Conservation (phyloP, 2,113 vertebrate genomes). For the Grantiella picta region DNA sequence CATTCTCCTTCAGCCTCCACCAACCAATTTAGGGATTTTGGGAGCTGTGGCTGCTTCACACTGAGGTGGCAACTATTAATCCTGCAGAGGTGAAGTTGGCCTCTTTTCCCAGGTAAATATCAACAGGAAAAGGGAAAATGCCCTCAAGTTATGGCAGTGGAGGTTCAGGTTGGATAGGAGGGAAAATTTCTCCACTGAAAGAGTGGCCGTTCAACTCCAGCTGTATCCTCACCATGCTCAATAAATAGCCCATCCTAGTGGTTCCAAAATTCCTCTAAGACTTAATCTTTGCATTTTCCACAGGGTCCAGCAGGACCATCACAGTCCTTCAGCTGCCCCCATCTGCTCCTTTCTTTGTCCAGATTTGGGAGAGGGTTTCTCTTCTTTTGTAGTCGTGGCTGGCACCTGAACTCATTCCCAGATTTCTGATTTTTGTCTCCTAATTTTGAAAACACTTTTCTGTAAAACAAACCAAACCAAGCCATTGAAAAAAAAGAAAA, state of each 20-base stretch:
- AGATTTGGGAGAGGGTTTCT: not conserved
- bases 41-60: not conserved
- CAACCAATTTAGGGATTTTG: not conserved
- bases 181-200: not conserved
- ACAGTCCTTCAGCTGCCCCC: not conserved
- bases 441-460: not conserved
- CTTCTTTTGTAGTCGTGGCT: accelerated
- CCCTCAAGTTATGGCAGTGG: not conserved
- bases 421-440: not conserved
- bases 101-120: not conserved
- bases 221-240: not conserved
- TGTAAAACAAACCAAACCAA: not conserved
- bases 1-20: not conserved
- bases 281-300: not conserved
- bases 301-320: not conserved
- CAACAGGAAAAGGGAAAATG: accelerated
- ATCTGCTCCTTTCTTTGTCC: not conserved
- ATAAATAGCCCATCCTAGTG: not conserved
- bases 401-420: not conserved
- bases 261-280: not conserved
- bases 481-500: too few species aligned
- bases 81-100: not conserved
- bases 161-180: not conserved
- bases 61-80: not conserved
- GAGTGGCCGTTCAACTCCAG: not conserved